phyloP scores from a whole-genome alignment of 1,140 invertebrate species.

The Elymnias hypermnestra region DNA sequence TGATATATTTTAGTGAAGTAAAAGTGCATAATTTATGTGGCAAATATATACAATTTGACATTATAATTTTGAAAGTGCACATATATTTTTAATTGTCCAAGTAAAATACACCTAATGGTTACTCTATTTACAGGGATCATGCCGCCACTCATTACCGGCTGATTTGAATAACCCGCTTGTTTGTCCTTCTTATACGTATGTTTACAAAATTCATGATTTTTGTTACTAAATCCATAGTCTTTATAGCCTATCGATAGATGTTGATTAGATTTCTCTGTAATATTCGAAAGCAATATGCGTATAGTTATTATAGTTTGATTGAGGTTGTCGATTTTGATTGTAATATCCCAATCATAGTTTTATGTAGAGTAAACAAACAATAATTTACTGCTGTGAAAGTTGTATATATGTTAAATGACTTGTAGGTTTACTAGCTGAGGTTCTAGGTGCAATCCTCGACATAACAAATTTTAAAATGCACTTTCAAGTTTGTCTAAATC shows the following conservation, averaged over 20 bases:
- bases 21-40: no score
- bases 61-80: no score
- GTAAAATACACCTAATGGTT: no score
- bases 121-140: conserved; percentile 28
- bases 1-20: no score
- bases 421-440: no score
- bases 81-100: no score
- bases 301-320: conserved; percentile 2
- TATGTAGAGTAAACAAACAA: neutral
- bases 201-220: conserved; percentile 13
- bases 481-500: no score
- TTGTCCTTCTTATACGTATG: conserved; percentile 18
- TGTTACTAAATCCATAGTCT: conserved; percentile 12
- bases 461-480: no score
- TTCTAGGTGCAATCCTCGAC: no score
- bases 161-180: conserved; percentile 57
- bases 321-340: neutral
- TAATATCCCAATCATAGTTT: conserved; percentile 1
- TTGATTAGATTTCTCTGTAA: conserved; percentile 9
- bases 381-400: neutral
- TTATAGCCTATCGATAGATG: conserved; percentile 12
- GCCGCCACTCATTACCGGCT: conserved; percentile 60
- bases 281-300: neutral
- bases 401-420: neutral
- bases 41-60: no score